Evolutionary conservation across 2,888 invertebrate species (phyloP).

Genomic region (Phasia obesa): DNA sequence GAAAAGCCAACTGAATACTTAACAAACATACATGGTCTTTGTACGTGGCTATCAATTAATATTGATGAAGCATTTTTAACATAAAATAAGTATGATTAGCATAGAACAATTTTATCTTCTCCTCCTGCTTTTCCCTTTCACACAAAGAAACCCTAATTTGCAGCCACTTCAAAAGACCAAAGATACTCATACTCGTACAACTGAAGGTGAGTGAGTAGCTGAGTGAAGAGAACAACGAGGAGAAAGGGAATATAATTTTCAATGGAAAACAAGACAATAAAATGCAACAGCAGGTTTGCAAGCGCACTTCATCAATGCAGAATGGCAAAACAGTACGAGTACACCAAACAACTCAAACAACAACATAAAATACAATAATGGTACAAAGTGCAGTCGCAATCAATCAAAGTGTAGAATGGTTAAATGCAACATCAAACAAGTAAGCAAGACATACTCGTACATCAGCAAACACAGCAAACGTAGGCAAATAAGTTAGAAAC

Average conservation of each 20-base stretch:
- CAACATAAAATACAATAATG: constrained; percentile 58
- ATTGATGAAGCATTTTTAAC: constrained; percentile 46
- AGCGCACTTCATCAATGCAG: constrained; percentile 38
- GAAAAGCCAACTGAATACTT: constrained; percentile 55
- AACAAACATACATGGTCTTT: neutral
- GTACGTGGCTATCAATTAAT: constrained; percentile 69
- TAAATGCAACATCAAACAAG: constrained; percentile 62
- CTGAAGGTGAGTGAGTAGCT: neutral
- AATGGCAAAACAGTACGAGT: neutral
- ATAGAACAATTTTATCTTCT: constrained; percentile 35
- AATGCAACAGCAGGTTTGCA: constrained; percentile 66
- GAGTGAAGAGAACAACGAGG: constrained; percentile 1
- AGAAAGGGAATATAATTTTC: constrained; percentile 40
- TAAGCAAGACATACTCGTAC: neutral
- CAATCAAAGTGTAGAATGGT: constrained; percentile 75
- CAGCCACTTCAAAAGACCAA: neutral
- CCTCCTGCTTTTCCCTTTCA: neutral
- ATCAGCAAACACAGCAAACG: neutral
- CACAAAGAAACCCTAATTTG: neutral
- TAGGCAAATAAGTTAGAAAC: constrained; percentile 34
- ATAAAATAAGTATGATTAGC: constrained; percentile 62
- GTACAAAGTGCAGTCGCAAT: constrained; percentile 78
- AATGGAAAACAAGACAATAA: constrained; percentile 58
- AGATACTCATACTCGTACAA: no score
- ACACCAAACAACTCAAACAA: constrained; percentile 14